phyloP scores from a whole-genome alignment of 1,140 invertebrate genomes.

The Euwallacea similis region DNA sequence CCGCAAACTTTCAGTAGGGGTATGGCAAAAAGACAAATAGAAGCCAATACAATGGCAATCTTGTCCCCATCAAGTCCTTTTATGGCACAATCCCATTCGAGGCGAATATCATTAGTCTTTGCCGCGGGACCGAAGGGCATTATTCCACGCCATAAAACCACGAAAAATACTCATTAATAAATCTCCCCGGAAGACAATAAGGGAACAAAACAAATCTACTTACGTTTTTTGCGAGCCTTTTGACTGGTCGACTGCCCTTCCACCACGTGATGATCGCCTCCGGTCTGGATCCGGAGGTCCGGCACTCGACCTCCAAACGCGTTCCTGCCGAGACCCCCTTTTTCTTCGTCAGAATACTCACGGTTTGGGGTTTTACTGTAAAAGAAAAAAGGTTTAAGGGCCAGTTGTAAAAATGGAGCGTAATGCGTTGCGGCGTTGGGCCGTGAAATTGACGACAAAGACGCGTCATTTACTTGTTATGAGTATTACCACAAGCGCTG shows the following conservation, averaged over 20 bases:
- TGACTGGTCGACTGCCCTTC: constrained; percentile 78
- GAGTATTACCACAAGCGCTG: too few species aligned
- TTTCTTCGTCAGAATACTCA: constrained; percentile 78
- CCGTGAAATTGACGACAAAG: too few species aligned
- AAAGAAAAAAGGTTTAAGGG: constrained; percentile 13
- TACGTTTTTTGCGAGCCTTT: constrained; percentile 76
- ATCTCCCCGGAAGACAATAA: constrained; percentile 23
- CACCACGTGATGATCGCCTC: constrained; percentile 84
- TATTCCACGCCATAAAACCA: constrained; percentile 15
- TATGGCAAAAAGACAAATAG: not conserved
- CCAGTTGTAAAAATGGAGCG: too few species aligned
- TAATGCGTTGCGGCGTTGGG: too few species aligned
- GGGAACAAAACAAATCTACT: constrained; percentile 55
- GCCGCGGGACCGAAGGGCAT: constrained; percentile 6
- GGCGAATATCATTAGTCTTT: not conserved
- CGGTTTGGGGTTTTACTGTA: constrained; percentile 79
- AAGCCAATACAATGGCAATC: not conserved
- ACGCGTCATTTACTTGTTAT: too few species aligned
- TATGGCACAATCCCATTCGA: not conserved
- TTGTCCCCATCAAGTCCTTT: constrained; percentile 5
- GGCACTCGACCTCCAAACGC: constrained; percentile 80
- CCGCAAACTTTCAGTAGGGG: too few species aligned
- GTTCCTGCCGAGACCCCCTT: constrained; percentile 77
- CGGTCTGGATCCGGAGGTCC: constrained; percentile 78
- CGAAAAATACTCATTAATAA: constrained; percentile 7